These are phyloP conservation scores for Lamprologus sp. DNA, from an alignment of 2,113 vertebrate genomes.

Conservation along the genomic window DNA sequence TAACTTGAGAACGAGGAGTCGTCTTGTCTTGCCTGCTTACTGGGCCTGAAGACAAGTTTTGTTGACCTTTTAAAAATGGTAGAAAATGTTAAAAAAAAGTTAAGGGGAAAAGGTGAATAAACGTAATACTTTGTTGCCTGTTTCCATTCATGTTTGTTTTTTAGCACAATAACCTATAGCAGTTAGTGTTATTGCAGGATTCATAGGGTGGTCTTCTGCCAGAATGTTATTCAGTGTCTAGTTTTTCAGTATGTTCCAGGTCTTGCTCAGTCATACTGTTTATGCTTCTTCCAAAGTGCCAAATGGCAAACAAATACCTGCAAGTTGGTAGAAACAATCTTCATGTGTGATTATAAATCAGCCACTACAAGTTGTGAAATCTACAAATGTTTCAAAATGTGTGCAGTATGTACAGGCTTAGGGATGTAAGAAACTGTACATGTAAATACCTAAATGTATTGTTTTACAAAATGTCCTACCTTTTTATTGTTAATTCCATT, in stretches of 20 bases:
- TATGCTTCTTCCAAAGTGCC: neutral
- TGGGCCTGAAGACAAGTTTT: neutral
- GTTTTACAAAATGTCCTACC: neutral
- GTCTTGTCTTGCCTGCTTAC: neutral
- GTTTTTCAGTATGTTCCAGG: neutral
- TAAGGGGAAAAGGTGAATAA: neutral
- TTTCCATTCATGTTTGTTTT: neutral
- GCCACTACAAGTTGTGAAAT: neutral
- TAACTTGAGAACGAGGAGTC: neutral
- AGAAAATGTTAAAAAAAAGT: neutral
- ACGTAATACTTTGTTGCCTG: neutral
- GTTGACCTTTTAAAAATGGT: neutral
- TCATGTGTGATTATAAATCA: neutral
- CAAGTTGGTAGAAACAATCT: neutral
- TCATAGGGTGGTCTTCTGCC: neutral
- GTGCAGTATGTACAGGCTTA: neutral
- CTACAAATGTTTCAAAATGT: neutral
- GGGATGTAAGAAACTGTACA: neutral
- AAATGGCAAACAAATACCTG: neutral
- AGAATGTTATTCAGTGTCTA: neutral
- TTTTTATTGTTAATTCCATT: neutral
- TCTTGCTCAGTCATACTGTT: neutral
- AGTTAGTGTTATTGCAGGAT: neutral
- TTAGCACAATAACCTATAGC: neutral
- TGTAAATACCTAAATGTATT: neutral